phyloP scores from a whole-genome alignment of 2,113 vertebrate species.

The Candoia aspera region DNA sequence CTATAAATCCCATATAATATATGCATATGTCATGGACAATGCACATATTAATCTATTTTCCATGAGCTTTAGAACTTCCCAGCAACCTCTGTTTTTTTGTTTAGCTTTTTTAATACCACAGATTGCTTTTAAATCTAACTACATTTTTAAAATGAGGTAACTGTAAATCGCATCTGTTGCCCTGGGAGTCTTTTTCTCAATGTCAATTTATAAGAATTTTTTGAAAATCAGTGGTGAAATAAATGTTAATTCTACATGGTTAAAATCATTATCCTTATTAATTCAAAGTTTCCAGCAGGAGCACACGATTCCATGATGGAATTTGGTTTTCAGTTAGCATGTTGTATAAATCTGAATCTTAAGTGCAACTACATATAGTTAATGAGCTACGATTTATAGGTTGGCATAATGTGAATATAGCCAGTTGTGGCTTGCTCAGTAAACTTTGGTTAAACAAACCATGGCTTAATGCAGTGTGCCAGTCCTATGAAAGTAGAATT shows the following conservation, averaged over 20 bases:
- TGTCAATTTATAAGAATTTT: background rate
- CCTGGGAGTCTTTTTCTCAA: background rate
- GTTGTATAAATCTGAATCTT: background rate
- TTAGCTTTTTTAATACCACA: background rate
- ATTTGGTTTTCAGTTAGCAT: background rate
- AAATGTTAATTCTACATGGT: background rate
- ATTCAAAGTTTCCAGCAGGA: background rate
- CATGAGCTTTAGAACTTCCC: background rate
- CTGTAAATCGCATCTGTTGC: background rate
- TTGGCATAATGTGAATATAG: background rate
- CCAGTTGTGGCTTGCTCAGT: background rate
- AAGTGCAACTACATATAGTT: background rate
- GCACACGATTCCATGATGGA: background rate
- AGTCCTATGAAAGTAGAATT: background rate
- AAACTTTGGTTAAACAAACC: background rate
- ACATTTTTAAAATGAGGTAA: background rate
- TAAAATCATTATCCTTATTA: background rate
- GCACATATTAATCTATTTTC: background rate
- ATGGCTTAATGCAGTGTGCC: background rate
- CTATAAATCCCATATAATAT: background rate
- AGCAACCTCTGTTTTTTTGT: background rate
- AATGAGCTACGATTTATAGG: background rate
- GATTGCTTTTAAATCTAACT: background rate
- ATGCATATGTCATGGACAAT: background rate
- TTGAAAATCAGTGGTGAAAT: background rate